These are phyloP conservation scores for Catostylus mosaicus DNA, from an alignment of 30 jellyfish, hydroid and myxozoan species.

Conservation along the genomic window DNA sequence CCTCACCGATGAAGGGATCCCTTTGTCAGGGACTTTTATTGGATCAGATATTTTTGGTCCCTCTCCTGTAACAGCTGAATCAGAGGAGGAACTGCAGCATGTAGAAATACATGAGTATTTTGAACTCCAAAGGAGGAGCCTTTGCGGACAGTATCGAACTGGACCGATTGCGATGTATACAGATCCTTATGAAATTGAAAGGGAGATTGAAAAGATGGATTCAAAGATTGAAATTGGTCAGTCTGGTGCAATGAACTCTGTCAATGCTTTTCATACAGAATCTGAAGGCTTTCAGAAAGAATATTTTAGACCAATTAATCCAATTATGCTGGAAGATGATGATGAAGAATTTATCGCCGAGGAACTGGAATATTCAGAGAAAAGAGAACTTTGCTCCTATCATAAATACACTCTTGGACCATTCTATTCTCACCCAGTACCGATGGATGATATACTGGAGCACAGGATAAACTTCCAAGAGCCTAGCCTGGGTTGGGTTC, in stretches of 20 bases:
- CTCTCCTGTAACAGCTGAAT: neutral
- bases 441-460: conserved; percentile 21
- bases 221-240: neutral
- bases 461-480: neutral
- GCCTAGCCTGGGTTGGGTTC: neutral
- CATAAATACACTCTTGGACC: conserved; percentile 18
- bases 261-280: neutral
- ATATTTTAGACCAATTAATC: neutral
- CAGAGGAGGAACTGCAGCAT: neutral
- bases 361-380: conserved; percentile 12
- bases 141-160: neutral
- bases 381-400: neutral
- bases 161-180: neutral
- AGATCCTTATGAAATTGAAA: neutral
- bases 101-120: conserved; percentile 17
- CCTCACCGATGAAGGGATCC: neutral
- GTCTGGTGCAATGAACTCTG: neutral
- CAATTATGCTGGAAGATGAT: neutral
- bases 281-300: neutral
- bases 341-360: conserved; percentile 1
- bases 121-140: neutral
- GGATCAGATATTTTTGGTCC: neutral
- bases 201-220: neutral
- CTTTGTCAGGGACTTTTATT: neutral
- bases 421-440: neutral